Conservation (phyloP, 2,113 vertebrate species). For the Paradoxurus hermaphroditus region DNA sequence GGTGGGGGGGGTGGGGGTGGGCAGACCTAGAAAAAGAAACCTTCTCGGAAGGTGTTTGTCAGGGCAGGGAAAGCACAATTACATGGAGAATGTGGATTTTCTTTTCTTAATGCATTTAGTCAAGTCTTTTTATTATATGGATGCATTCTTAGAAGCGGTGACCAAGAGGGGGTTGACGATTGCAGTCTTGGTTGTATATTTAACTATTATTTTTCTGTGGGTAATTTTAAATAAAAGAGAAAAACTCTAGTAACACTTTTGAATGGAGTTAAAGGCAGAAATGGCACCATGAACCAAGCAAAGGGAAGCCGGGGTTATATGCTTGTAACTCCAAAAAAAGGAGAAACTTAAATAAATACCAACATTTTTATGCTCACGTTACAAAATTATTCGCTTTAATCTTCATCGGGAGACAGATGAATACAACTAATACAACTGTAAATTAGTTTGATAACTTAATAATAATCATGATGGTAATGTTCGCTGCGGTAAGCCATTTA, state of each 20-base stretch:
- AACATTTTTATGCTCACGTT: neutral
- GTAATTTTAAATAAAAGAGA: neutral
- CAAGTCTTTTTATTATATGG: neutral
- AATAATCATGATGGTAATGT: neutral
- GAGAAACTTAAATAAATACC: neutral
- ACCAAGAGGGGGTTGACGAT: neutral
- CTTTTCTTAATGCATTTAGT: neutral
- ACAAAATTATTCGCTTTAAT: neutral
- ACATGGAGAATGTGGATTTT: no score
- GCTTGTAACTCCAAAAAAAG: neutral
- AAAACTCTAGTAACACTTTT: neutral
- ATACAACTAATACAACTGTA: neutral
- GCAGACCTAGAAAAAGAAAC: neutral
- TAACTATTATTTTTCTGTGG: neutral
- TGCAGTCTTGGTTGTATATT: neutral
- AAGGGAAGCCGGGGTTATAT: neutral
- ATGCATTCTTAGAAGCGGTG: neutral
- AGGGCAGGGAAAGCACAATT: neutral
- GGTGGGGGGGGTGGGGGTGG: neutral
- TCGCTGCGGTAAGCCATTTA: neutral
- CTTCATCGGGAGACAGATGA: neutral
- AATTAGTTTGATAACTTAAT: neutral
- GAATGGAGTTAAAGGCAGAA: neutral
- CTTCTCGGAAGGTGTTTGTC: neutral
- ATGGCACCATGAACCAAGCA: neutral